These are phyloP conservation scores for Drosophila kambysellisi DNA, from an alignment of 2,888 invertebrate species.

Conservation along the genomic window DNA sequence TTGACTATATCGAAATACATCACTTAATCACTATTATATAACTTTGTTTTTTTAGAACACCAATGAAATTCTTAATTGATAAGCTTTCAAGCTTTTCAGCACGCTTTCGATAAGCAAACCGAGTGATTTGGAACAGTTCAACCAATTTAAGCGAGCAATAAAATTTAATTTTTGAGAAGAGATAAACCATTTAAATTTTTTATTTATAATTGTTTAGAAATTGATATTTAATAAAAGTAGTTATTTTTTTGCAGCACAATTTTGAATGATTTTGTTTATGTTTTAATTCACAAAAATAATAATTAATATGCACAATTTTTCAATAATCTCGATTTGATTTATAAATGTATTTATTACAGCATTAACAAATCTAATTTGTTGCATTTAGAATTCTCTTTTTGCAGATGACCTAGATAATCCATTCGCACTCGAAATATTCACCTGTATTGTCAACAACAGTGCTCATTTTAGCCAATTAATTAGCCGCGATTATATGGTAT, in stretches of 20 bases:
- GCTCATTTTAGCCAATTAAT: conserved; percentile 39
- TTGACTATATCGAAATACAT: neutral
- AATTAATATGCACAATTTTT: neutral
- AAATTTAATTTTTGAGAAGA: neutral
- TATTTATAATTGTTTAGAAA: neutral
- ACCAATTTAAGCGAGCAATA: conserved; percentile 1
- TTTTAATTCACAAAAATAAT: neutral
- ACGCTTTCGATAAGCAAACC: neutral
- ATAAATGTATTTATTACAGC: conserved; percentile 3
- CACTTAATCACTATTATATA: neutral
- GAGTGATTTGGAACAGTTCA: conserved; percentile 1
- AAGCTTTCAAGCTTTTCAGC: neutral
- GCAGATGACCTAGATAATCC: conserved; percentile 6
- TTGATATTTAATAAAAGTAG: neutral
- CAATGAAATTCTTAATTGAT: neutral
- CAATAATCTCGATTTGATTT: neutral
- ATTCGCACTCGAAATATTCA: conserved; percentile 34
- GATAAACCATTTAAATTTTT: conserved; percentile 13
- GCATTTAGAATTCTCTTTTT: neutral
- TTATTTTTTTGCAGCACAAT: neutral
- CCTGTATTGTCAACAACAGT: conserved; percentile 49
- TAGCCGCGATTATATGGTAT: neutral
- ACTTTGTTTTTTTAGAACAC: neutral
- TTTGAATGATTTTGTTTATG: neutral
- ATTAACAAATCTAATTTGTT: neutral